Evolutionary conservation across 37 sponge, comb jelly and placozoan species (phyloP), one percentile per base, ranked within the genome.

Genomic region (Eunapius fragilis): DNA sequence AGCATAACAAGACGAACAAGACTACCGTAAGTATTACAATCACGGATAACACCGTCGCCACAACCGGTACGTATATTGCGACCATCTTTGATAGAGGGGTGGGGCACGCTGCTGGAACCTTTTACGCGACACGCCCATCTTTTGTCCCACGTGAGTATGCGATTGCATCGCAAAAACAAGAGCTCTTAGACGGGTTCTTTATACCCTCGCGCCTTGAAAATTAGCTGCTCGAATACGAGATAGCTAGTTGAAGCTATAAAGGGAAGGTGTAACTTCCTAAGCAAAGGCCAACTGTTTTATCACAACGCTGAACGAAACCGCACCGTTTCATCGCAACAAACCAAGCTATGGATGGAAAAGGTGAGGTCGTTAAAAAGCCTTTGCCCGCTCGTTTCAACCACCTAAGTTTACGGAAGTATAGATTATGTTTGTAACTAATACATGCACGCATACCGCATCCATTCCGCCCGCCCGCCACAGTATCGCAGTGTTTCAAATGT

Each of bases 401-500:
- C 17, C 74, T 17, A 34, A 9, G 31, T 1, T 17, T 34, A 14
- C 31, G 32, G 23, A 73, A 27, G 27, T 34, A 73, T 73, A 34
- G 14, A 17, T 71, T 31, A 33, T 73, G 31, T 27, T 11, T 24
- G 32, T 2, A 1, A 58, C 7, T 9, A 4, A 76, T 37, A n/a
- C 35, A 4, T 12, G 12, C 2, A 17, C 14, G 17, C 25, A 72
- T 17, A 0, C 2, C 14, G 74, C 13, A 2, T 72, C 14, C 27
- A 5, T 31, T 13, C 3, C 25, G 1, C 25, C 75, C 81, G 79
- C 72, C 70, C 33, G 32, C 6, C 22, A 17, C 58, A 58, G 58
- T 11, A 19, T 58, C 58, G 14, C 58, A 76, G 5, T 92, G 92
- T 58, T 72, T 87, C 34, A 92, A 87, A 88, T 92, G 92, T 45